Base-by-base conservation (phyloP, 2,888 invertebrate species). In the Drosophila borealis region DNA sequence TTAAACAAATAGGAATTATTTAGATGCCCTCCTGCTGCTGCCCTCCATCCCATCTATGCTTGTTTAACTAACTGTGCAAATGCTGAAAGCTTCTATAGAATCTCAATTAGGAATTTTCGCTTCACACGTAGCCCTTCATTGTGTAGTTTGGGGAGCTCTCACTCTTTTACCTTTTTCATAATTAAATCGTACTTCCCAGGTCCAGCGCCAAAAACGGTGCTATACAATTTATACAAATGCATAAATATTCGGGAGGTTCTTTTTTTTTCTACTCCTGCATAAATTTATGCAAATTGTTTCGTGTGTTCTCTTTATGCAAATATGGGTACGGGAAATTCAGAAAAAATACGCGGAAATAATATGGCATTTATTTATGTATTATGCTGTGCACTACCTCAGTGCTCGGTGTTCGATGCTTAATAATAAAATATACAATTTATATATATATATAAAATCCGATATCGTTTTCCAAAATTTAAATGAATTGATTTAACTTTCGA, bases 51-150 rank as follows among this genome's bases (percentile, higher is more conserved):
- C 29, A 41, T 33, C 55, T 11, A 29, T 46, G 50, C 33, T 60
- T 82, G 82, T 78, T 82, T 82, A 86, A 82, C 81, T 86, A 82
- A 82, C 81, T 83, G 87, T 77, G 69, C 77, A 81, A 87, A 72
- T 65, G 69, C 55, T 70, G 63, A 55, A 49, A 65, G 34, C 81
- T 59, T 39, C 62, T 46, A 61, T 74, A 33, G 82, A 83, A 87
- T 83, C 70, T 77, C 76, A 83, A 83, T 83, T 83, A 83, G 82
- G 42, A 74, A 51, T 50, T 70, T 46, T 48, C 63, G 60, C 45
- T 69, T 8, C 19, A 44, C 66, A 70, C 66, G 82, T 80, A 70
- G 37, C 36, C 19, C 11, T 29, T 29, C 34, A 14, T 39, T 49
- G 14, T 39, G 39, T 57, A 55, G 55, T 48, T 70, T 65, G n/a